These are phyloP conservation scores for Physella acuta DNA, from an alignment of 1,140 invertebrate genomes.

Conservation along the genomic window DNA sequence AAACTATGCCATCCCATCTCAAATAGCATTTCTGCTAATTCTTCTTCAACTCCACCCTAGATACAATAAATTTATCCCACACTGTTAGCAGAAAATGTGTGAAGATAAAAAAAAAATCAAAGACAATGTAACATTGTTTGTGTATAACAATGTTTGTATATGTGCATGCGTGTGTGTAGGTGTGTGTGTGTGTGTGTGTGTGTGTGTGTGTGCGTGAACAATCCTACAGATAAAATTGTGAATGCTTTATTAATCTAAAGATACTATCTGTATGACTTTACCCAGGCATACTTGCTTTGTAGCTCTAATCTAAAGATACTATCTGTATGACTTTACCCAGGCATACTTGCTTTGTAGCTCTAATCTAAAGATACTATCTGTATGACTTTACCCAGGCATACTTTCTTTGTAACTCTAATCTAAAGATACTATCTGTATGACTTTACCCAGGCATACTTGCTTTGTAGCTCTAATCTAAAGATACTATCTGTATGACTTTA, in stretches of 20 bases:
- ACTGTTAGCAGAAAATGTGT: neutral
- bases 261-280: neutral
- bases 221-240: neutral
- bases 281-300: conserved; percentile 2
- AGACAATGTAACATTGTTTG: neutral
- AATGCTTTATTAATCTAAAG: neutral
- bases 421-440: too few species aligned
- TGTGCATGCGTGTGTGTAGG: neutral
- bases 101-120: neutral
- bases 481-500: neutral
- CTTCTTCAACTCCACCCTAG: neutral
- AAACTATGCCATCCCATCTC: neutral
- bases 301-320: neutral
- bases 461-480: neutral
- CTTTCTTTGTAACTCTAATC: neutral
- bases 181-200: neutral
- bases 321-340: neutral
- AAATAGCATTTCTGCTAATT: neutral
- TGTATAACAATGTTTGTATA: neutral
- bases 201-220: conserved; percentile 1
- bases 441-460: neutral
- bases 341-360: conserved; percentile 2
- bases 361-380: neutral
- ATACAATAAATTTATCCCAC: neutral
- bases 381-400: neutral